Percentiles rank a stretch among this genome's conserved stretches.
Conservation (phyloP, 2,113 vertebrate genomes). For the Axis porcinus region DNA sequence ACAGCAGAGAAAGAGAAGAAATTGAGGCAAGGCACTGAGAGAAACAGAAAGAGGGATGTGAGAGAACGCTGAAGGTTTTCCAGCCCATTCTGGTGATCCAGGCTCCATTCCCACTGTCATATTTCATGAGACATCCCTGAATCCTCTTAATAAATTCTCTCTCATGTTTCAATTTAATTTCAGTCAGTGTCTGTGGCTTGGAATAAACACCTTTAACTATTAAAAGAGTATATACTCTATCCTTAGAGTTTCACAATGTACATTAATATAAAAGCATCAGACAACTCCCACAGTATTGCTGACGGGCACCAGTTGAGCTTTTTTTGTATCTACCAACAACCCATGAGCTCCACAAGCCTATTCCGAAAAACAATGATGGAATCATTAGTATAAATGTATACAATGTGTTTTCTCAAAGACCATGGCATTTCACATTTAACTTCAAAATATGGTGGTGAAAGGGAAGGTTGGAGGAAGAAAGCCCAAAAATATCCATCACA, state of each 20-base stretch:
- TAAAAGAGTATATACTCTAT: background rate
- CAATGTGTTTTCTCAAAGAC: background rate
- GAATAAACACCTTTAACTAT: background rate
- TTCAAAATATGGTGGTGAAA: background rate
- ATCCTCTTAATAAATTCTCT: background rate
- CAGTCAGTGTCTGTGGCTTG: background rate
- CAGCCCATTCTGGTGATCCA: background rate
- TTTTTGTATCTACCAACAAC: background rate
- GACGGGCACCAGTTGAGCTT: background rate
- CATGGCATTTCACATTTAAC: background rate
- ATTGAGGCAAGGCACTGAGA: background rate
- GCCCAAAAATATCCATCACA: background rate
- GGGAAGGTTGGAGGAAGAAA: background rate
- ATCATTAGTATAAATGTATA: background rate
- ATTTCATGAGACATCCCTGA: background rate
- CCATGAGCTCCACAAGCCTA: background rate
- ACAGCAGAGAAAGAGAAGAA: background rate
- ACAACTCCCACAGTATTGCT: background rate
- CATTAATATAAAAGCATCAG: background rate
- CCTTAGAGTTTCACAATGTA: background rate
- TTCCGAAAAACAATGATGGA: background rate
- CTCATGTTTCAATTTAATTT: background rate
- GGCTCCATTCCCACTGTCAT: background rate
- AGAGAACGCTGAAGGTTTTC: background rate
- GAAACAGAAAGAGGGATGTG: background rate